Evolutionary conservation across 2,888 invertebrate genomes (phyloP).

Genomic region (Trachelus iudaicus): DNA sequence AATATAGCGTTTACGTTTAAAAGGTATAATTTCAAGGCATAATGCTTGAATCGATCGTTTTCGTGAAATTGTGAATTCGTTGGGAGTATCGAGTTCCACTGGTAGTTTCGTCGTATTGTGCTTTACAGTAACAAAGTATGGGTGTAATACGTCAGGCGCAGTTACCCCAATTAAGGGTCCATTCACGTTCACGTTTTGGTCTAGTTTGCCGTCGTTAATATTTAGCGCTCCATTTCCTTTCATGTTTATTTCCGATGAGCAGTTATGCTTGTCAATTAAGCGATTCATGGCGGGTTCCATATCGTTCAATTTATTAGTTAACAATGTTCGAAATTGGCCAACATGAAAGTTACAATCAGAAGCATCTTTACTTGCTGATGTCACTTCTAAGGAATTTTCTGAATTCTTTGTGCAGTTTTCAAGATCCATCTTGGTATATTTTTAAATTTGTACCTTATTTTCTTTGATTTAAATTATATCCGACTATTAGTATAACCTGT

Average conservation of each 20-base stretch:
- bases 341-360: not conserved
- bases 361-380: not conserved
- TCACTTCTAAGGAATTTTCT: not conserved
- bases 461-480: not conserved
- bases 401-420: not conserved
- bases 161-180: not conserved
- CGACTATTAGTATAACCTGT: not conserved
- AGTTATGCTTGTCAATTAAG: not conserved
- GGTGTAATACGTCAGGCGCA: not conserved
- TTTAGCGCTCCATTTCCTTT: not conserved
- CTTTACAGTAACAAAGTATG: not conserved
- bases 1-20: not conserved
- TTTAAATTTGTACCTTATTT: not conserved
- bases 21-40: not conserved
- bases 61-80: not conserved
- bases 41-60: slow-evolving; percentile 4
- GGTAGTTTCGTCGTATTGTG: not conserved
- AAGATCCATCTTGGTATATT: not conserved
- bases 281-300: not conserved
- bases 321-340: not conserved
- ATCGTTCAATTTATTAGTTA: not conserved
- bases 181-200: not conserved
- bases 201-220: not conserved
- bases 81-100: not conserved
- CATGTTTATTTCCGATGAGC: not conserved